A percentile compares a stretch with the other conserved stretches of the same genome.
Conservation (phyloP, 2,888 invertebrate species). For the Cyclophora punctaria region DNA sequence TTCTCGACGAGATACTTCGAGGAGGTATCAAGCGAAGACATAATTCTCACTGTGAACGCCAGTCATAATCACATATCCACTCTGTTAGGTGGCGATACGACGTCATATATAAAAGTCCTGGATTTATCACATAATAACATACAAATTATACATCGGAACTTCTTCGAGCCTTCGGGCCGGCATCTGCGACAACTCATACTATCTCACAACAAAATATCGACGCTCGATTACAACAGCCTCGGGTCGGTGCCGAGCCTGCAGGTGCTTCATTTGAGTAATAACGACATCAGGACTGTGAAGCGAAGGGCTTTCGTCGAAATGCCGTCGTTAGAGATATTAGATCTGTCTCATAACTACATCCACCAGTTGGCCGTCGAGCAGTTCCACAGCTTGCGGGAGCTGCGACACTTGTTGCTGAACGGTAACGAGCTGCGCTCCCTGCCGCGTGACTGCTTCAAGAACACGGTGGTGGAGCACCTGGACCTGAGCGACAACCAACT, state of each 20-base stretch:
- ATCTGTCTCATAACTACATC: slow-evolving; percentile 39
- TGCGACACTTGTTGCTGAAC: slow-evolving; percentile 80
- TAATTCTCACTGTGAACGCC: slow-evolving; percentile 79
- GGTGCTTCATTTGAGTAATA: slow-evolving; percentile 76
- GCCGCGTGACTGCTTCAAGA: slow-evolving; percentile 82
- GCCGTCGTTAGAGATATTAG: slow-evolving; percentile 37
- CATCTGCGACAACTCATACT: slow-evolving; percentile 50
- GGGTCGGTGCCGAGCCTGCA: slow-evolving; percentile 32
- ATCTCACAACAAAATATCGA: slow-evolving; percentile 73
- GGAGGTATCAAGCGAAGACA: slow-evolving; percentile 75
- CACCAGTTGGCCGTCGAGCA: slow-evolving; percentile 40
- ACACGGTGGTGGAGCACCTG: slow-evolving; percentile 82
- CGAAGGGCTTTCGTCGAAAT: slow-evolving; percentile 79
- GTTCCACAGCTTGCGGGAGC: slow-evolving; percentile 72
- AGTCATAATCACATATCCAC: slow-evolving; percentile 77
- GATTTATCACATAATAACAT: slow-evolving; percentile 80
- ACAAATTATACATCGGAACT: slow-evolving; percentile 69
- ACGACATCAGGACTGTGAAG: slow-evolving; percentile 78
- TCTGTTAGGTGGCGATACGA: slow-evolving; percentile 36
- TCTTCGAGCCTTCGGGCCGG: slow-evolving; percentile 63
- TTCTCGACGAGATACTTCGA: slow-evolving; percentile 78
- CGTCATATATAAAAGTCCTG: slow-evolving; percentile 73
- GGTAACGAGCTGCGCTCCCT: slow-evolving; percentile 80
- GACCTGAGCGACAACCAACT: slow-evolving; percentile 83
- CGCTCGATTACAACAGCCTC: slow-evolving; percentile 58